These are phyloP conservation scores for Pseudomugil tenellus DNA, from an alignment of 2,797 vertebrate genomes.

Conservation along the genomic window DNA sequence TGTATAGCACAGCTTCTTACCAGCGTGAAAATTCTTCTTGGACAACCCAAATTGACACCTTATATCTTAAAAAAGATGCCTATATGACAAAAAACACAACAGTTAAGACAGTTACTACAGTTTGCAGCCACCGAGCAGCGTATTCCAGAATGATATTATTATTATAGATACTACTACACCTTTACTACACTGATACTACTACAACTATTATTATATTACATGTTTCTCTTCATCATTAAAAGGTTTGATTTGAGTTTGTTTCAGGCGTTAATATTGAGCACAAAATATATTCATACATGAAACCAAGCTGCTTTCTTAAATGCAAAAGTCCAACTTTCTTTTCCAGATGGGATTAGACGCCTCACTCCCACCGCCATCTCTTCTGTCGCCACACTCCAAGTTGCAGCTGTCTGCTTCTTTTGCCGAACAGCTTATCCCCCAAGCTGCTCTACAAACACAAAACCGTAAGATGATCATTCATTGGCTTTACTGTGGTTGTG, in stretches of 20 bases:
- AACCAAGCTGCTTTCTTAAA: constrained; percentile 1
- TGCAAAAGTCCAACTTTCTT: background rate
- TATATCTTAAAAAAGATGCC: too few species aligned
- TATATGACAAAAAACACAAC: too few species aligned
- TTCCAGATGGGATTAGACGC: constrained; percentile 83
- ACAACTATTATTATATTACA: too few species aligned
- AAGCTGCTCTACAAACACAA: constrained; percentile 73
- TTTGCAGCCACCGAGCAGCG: too few species aligned
- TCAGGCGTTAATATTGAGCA: background rate
- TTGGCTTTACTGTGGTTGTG: constrained; percentile 3
- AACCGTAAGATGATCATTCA: constrained; percentile 75
- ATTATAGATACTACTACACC: too few species aligned
- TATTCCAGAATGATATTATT: too few species aligned
- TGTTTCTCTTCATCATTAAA: too few species aligned
- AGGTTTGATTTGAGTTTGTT: background rate
- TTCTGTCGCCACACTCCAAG: constrained; percentile 86
- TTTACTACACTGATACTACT: too few species aligned
- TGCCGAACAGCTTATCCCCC: constrained; percentile 78
- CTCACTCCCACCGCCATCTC: constrained; percentile 82
- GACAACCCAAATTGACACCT: too few species aligned
- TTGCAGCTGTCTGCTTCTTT: constrained; percentile 78
- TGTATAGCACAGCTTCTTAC: too few species aligned
- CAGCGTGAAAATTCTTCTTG: too few species aligned
- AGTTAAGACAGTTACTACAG: too few species aligned
- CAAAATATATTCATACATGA: background rate